Evolutionary conservation across 2,797 vertebrate species (phyloP).

Genomic region (Propithecus deckenii): DNA sequence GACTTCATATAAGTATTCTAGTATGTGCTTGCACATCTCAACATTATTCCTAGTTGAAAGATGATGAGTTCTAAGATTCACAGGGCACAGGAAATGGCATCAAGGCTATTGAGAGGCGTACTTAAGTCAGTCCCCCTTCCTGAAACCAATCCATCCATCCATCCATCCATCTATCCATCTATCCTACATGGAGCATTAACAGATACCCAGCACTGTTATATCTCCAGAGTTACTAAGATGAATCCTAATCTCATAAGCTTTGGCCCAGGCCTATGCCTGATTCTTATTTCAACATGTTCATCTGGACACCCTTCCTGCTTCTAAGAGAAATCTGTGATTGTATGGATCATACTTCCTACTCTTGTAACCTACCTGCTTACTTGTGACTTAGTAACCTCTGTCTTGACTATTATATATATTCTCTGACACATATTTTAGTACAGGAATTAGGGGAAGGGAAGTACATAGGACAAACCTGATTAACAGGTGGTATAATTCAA

Average conservation of each 20-base stretch:
- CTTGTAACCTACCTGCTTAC: not conserved
- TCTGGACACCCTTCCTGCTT: not conserved
- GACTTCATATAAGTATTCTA: not conserved
- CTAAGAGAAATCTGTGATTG: not conserved
- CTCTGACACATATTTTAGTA: not conserved
- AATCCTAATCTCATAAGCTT: not conserved
- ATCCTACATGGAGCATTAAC: not conserved
- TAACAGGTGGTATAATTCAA: not conserved
- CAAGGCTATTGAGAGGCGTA: not conserved
- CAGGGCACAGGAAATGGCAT: not conserved
- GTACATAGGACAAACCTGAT: not conserved
- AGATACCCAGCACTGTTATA: not conserved
- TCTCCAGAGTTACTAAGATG: not conserved
- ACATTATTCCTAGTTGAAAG: not conserved
- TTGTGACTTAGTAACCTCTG: not conserved
- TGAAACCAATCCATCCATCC: not conserved
- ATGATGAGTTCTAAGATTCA: not conserved
- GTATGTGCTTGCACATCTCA: not conserved
- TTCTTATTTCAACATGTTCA: not conserved
- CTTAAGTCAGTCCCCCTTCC: not conserved
- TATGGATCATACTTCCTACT: not conserved
- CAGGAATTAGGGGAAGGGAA: not conserved
- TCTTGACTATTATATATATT: not conserved
- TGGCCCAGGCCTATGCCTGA: not conserved
- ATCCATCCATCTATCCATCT: not conserved